Conservation (phyloP, 2,113 vertebrate species). For the Triplophysa tibetana region DNA sequence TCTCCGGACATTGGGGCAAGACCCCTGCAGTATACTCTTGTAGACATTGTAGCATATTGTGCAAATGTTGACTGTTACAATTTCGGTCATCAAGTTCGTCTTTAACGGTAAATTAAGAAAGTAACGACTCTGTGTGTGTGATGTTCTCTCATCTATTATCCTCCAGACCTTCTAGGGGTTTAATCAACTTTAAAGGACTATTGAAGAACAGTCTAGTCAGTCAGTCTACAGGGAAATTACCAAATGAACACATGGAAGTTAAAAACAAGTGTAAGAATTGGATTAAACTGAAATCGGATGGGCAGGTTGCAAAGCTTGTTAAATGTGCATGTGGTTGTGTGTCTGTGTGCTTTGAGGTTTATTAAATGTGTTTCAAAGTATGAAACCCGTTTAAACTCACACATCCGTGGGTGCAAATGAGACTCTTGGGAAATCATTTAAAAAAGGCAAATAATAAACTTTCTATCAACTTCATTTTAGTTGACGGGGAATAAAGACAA, state of each 20-base stretch:
- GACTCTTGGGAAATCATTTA: neutral
- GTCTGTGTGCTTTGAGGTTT: too few relatives aligned
- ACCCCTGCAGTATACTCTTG: too few relatives aligned
- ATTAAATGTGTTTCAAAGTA: too few relatives aligned
- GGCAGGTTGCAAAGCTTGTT: neutral
- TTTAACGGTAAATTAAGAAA: neutral
- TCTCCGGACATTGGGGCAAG: too few relatives aligned
- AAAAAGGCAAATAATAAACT: neutral
- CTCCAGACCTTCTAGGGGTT: neutral
- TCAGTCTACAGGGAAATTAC: conserved; percentile 5
- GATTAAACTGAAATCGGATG: neutral
- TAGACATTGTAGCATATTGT: too few relatives aligned
- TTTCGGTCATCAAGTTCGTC: too few relatives aligned
- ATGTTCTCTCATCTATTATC: neutral
- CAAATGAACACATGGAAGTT: neutral
- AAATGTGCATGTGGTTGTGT: neutral
- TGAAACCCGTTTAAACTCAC: neutral
- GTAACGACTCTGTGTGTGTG: too few relatives aligned
- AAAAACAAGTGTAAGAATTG: too few relatives aligned
- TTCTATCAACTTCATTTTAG: too few relatives aligned
- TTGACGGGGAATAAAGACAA: too few relatives aligned
- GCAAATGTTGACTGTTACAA: too few relatives aligned
- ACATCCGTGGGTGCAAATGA: neutral
- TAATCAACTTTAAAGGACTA: neutral
- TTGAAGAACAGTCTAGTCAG: neutral